These are phyloP conservation scores for Euwallacea similis DNA, from an alignment of 1,140 invertebrate species.

Conservation along the genomic window DNA sequence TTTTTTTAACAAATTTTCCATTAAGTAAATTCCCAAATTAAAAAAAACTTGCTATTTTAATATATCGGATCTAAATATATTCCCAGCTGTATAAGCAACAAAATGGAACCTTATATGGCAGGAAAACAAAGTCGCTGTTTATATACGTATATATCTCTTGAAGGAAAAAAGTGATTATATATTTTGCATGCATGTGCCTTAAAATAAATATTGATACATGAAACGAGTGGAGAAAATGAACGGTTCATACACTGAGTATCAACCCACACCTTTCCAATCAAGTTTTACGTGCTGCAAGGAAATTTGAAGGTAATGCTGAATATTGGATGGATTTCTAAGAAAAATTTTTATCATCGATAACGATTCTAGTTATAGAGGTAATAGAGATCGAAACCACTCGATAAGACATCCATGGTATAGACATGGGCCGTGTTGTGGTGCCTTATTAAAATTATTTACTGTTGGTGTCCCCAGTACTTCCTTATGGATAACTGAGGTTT, in stretches of 20 bases:
- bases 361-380: too few relatives aligned
- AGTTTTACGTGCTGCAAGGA: background rate
- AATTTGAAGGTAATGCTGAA: background rate
- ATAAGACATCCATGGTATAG: background rate
- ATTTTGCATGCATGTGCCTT: background rate
- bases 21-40: too few relatives aligned
- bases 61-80: too few relatives aligned
- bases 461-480: slow-evolving; percentile 17
- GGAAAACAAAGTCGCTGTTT: too few relatives aligned
- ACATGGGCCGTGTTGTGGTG: background rate
- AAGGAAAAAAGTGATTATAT: background rate
- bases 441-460: slow-evolving; percentile 36
- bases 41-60: too few relatives aligned
- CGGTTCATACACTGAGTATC: background rate
- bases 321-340: too few relatives aligned
- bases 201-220: slow-evolving; percentile 5
- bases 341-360: too few relatives aligned
- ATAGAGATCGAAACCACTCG: slow-evolving; percentile 8
- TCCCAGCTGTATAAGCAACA: too few relatives aligned
- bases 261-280: background rate
- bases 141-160: too few relatives aligned
- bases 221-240: background rate
- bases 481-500: slow-evolving; percentile 34
- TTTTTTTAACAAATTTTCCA: too few relatives aligned
- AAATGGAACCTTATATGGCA: too few relatives aligned